Evolutionary conservation across 2,797 vertebrate genomes (phyloP).

Genomic region (Tarsius wallacei): DNA sequence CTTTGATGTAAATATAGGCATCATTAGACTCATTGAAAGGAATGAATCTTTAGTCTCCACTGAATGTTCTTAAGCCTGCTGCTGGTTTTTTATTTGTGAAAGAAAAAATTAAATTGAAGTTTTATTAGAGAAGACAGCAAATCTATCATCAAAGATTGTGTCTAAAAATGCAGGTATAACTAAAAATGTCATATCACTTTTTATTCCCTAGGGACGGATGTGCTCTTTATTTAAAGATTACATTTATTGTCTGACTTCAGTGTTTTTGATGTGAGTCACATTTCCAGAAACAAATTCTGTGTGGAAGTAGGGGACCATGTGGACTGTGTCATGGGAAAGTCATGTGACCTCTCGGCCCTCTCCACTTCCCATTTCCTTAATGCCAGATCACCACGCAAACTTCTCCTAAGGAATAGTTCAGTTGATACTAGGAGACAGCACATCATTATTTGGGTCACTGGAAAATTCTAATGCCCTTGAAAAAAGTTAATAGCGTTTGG

Average conservation of each 20-base stretch:
- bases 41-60: not conserved
- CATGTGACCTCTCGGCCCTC: not conserved
- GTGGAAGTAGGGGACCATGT: not conserved
- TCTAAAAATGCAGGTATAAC: not conserved
- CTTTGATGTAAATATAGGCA: not conserved
- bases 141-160: not conserved
- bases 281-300: constrained; percentile 27
- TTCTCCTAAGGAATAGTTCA: not conserved
- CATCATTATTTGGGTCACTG: not conserved
- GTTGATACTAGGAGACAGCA: not conserved
- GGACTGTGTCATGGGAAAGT: not conserved
- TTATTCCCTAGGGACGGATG: not conserved
- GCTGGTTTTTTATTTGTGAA: constrained; percentile 13
- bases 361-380: not conserved
- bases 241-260: constrained; percentile 27
- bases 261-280: not conserved
- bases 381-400: not conserved
- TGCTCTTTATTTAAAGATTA: not conserved
- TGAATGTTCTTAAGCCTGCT: not conserved
- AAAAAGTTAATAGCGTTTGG: not conserved
- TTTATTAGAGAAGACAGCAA: not conserved
- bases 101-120: not conserved
- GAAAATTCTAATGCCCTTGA: not conserved
- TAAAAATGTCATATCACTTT: not conserved
- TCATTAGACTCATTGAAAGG: not conserved